phyloP scores from a whole-genome alignment of 1,140 invertebrate species.

The Daktulosphaira vitifoliae region DNA sequence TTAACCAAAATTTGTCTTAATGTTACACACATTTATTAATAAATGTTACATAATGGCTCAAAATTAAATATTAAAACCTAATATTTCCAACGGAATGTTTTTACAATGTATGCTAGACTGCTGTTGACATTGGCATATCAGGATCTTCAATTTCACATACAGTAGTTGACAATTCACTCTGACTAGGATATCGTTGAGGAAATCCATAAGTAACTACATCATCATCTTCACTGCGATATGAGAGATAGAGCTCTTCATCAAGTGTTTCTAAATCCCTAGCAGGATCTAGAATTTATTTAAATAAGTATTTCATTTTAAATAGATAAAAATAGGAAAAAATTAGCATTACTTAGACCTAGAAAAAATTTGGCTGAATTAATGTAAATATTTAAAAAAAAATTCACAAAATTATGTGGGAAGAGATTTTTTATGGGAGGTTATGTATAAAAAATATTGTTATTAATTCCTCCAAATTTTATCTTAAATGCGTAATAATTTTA shows the following conservation, averaged over 20 bases:
- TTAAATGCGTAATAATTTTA: too few relatives aligned
- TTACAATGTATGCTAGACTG: neutral
- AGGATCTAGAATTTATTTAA: constrained; percentile 49
- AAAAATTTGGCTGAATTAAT: neutral
- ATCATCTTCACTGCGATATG: constrained; percentile 61
- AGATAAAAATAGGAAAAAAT: neutral
- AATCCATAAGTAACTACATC: constrained; percentile 60
- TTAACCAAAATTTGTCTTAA: too few relatives aligned
- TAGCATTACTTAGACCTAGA: too few relatives aligned
- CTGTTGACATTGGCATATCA: constrained; percentile 45
- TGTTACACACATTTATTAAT: too few relatives aligned
- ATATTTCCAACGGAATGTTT: constrained; percentile 20
- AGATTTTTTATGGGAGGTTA: too few relatives aligned
- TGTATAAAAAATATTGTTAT: too few relatives aligned
- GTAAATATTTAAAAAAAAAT: neutral
- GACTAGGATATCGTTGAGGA: constrained; percentile 50
- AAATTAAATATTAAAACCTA: too few relatives aligned
- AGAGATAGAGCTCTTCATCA: constrained; percentile 70
- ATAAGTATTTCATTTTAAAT: neutral
- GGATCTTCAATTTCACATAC: constrained; percentile 89
- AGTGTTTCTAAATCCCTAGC: constrained; percentile 56
- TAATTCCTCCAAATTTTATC: too few relatives aligned
- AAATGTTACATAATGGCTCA: too few relatives aligned
- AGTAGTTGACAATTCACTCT: constrained; percentile 76
- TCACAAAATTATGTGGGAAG: too few relatives aligned